Percentiles rank a stretch among this genome's conserved stretches.
phyloP scores from a whole-genome alignment of 2,113 vertebrate species.

The Gallinago undulata region DNA sequence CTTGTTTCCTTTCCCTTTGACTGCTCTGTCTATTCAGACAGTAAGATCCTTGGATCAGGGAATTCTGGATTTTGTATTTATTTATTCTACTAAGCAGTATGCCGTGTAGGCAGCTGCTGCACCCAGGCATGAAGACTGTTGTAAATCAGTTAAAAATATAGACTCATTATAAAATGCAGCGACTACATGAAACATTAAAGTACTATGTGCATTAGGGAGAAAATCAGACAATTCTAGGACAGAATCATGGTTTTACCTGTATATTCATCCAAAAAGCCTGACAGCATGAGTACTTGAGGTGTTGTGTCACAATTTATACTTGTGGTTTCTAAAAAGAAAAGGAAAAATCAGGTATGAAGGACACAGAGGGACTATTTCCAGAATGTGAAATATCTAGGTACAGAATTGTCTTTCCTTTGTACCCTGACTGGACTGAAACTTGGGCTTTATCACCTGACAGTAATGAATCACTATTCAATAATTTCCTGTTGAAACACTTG shows the following conservation, averaged over 20 bases:
- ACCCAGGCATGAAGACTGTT: neutral
- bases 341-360: neutral
- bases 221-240: neutral
- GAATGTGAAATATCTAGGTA: neutral
- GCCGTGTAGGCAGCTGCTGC: neutral
- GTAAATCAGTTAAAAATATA: neutral
- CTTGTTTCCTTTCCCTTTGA: neutral
- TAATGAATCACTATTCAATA: neutral
- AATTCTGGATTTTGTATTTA: neutral
- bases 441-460: neutral
- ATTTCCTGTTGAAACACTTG: neutral
- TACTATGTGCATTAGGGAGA: neutral
- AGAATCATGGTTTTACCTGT: constrained; percentile 26
- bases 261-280: constrained; percentile 19
- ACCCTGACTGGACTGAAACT: neutral
- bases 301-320: constrained; percentile 15
- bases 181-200: neutral
- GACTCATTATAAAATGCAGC: neutral
- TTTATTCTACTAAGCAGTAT: neutral
- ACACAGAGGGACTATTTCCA: neutral
- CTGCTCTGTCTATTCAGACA: neutral
- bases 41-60: neutral
- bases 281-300: rapidly evolving
- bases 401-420: neutral
- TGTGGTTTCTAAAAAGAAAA: constrained; percentile 25